Conservation (phyloP, 2,888 invertebrate genomes). For the Aphidoletes aphidimyza region DNA sequence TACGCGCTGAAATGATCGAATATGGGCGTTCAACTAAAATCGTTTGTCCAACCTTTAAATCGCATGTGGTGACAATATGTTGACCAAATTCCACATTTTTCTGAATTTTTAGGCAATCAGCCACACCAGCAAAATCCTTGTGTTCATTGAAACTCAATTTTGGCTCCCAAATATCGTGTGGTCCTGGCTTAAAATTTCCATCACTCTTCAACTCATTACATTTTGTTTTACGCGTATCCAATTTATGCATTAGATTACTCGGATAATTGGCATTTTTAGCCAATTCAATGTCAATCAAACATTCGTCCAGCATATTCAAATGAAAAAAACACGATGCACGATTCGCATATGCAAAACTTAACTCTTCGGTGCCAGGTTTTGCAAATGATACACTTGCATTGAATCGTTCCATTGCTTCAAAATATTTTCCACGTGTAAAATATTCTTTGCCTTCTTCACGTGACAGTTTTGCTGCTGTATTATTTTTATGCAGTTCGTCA, state of each 20-base stretch:
- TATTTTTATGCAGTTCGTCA: not conserved
- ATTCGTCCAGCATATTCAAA: not conserved
- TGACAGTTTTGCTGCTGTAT: not conserved
- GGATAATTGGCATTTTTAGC: not conserved
- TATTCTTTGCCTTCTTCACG: not conserved
- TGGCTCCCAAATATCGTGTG: no score
- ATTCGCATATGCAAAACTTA: not conserved
- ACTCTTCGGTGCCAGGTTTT: not conserved
- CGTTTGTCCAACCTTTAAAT: slow-evolving; percentile 9
- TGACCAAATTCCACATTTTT: not conserved
- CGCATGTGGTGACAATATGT: not conserved
- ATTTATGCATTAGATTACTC: not conserved
- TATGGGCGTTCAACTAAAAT: not conserved
- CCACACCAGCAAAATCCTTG: not conserved
- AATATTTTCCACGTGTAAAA: not conserved
- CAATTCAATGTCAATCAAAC: not conserved
- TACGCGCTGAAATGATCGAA: not conserved
- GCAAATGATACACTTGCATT: not conserved
- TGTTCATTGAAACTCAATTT: not conserved
- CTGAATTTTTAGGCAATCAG: slow-evolving; percentile 11
- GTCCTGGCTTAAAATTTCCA: not conserved
- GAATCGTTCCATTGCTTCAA: not conserved
- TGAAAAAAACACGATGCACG: not conserved
- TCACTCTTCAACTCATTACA: not conserved
- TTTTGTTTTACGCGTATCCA: not conserved